These are phyloP conservation scores for Drosophila phalerata DNA, from an alignment of 2,888 invertebrate genomes.

Conservation along the genomic window DNA sequence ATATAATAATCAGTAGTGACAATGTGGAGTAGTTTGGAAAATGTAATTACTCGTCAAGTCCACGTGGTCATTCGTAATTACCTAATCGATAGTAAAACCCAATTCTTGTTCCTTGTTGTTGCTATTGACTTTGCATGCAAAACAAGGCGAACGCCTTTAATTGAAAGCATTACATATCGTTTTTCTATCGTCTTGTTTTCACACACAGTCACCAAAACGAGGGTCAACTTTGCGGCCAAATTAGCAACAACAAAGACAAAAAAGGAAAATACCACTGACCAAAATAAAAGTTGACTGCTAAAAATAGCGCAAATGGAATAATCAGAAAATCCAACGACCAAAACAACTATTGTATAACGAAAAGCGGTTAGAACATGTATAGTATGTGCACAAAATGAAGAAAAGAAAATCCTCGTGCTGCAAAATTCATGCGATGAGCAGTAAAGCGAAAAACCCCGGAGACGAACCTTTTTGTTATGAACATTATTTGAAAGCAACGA, in stretches of 20 bases:
- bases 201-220: conserved; percentile 27
- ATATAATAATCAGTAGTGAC: conserved; percentile 27
- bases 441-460: conserved; percentile 58
- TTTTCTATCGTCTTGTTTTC: conserved; percentile 29
- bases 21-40: conserved; percentile 15
- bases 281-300: conserved; percentile 71
- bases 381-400: conserved; percentile 8
- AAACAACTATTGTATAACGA: conserved; percentile 46
- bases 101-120: conserved; percentile 9
- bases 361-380: conserved; percentile 45
- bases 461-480: conserved; percentile 63
- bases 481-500: conserved; percentile 5
- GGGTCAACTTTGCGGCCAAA: conserved; percentile 50
- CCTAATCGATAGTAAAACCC: conserved; percentile 65
- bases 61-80: conserved; percentile 64
- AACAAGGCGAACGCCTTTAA: conserved; percentile 51
- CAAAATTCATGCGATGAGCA: conserved; percentile 46
- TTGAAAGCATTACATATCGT: conserved; percentile 40
- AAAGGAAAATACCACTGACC: conserved; percentile 45
- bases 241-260: conserved; percentile 31
- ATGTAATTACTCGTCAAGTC: conserved; percentile 56
- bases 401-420: conserved; percentile 34
- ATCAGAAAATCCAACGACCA: conserved; percentile 49
- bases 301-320: conserved; percentile 67
- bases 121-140: conserved; percentile 28